A percentile compares a stretch with the other conserved stretches of the same genome.
These are phyloP conservation scores for Panthera leo DNA, from an alignment of 2,113 vertebrate genomes.

Conservation along the genomic window DNA sequence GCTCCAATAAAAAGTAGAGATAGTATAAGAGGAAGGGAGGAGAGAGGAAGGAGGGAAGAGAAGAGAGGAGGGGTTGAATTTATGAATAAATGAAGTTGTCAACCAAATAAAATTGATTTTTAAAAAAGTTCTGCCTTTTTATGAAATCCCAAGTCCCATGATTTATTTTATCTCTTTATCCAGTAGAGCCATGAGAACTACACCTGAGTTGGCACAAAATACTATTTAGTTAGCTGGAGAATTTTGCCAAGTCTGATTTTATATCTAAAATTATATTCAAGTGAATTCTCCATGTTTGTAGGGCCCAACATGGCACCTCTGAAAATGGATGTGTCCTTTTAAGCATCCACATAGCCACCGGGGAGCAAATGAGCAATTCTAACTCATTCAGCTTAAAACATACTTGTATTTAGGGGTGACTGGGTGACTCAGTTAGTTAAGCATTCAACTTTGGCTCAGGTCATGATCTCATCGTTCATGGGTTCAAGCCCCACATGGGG, in stretches of 20 bases:
- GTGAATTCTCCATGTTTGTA: neutral
- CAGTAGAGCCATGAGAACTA: neutral
- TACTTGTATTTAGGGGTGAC: neutral
- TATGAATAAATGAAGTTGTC: neutral
- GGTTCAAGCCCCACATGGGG: no score
- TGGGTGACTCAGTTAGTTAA: no score
- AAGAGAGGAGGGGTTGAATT: neutral
- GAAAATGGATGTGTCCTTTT: neutral
- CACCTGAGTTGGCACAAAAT: neutral
- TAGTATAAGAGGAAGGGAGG: neutral
- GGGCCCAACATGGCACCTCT: neutral
- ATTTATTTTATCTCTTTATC: conserved; percentile 2
- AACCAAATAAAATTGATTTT: neutral
- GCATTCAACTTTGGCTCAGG: no score
- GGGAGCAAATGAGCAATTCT: neutral
- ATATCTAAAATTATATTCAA: neutral
- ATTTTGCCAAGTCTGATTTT: neutral
- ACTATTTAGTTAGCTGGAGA: neutral
- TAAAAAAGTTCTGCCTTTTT: neutral
- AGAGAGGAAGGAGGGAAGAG: neutral
- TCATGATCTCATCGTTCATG: no score
- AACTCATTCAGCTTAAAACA: neutral
- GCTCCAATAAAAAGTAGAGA: neutral
- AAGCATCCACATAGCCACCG: neutral
- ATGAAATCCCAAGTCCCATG: neutral